These are phyloP conservation scores for Parauchenoglanis punctatus DNA, from an alignment of 2,797 vertebrate species.

Conservation along the genomic window DNA sequence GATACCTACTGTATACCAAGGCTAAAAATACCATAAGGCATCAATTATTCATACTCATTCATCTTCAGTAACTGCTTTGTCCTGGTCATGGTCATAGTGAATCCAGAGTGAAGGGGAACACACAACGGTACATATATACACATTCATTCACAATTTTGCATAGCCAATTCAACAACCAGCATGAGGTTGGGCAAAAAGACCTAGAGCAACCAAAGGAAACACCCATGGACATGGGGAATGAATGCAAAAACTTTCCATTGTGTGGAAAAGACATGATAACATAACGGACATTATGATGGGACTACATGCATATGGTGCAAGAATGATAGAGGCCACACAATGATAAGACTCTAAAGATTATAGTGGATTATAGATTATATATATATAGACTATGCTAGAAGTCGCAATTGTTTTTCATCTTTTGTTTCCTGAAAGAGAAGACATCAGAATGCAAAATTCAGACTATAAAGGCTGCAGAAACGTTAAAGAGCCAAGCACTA, in stretches of 20 bases:
- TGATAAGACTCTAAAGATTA: background rate
- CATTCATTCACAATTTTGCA: background rate
- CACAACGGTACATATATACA: background rate
- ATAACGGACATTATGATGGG: background rate
- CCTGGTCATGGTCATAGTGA: background rate
- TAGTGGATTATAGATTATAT: too few species aligned
- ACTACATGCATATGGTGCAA: background rate
- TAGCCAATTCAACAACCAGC: background rate
- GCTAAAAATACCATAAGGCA: background rate
- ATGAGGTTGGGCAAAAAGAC: background rate
- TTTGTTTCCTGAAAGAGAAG: background rate
- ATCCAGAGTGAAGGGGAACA: background rate
- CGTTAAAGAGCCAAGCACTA: background rate
- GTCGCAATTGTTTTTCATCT: background rate
- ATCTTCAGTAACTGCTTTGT: background rate
- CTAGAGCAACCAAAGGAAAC: background rate
- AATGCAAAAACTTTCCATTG: background rate
- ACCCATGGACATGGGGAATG: background rate
- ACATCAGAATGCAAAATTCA: background rate
- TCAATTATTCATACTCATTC: background rate
- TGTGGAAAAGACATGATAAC: background rate
- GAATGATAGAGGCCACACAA: slow-evolving; percentile 13
- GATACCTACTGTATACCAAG: background rate
- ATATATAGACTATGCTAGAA: background rate
- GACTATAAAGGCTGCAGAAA: background rate